phyloP scores from a whole-genome alignment of 2,888 invertebrate genomes.

The Hypercompe scribonia region DNA sequence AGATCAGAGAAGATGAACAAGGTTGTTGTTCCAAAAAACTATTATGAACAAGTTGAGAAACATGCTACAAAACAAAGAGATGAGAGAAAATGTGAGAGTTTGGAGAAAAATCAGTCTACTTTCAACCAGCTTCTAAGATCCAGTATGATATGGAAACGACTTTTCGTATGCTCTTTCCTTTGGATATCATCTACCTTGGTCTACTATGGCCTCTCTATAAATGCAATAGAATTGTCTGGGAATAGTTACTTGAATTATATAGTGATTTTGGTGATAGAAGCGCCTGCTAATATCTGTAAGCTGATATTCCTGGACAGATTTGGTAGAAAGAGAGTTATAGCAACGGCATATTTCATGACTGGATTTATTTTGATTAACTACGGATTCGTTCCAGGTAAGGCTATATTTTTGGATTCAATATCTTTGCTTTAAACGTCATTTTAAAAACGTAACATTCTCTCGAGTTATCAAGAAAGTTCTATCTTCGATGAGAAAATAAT shows the following conservation, averaged over 20 bases:
- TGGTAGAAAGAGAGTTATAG: conserved; percentile 89
- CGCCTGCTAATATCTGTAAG: conserved; percentile 91
- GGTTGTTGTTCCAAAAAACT: conserved; percentile 78
- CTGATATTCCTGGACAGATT: conserved; percentile 88
- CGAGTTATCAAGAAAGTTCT: not conserved
- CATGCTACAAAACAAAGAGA: conserved; percentile 77
- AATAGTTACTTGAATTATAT: conserved; percentile 93
- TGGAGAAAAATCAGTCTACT: conserved; percentile 71
- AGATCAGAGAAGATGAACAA: conserved; percentile 89
- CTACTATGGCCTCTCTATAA: conserved; percentile 93
- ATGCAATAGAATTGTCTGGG: conserved; percentile 91
- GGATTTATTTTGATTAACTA: conserved; percentile 88
- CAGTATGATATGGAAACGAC: conserved; percentile 85
- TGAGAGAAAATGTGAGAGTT: conserved; percentile 71
- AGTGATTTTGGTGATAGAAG: conserved; percentile 88
- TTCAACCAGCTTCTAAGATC: conserved; percentile 79
- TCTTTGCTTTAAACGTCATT: conserved; percentile 6
- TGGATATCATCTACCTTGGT: conserved; percentile 93
- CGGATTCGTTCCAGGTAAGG: conserved; percentile 87
- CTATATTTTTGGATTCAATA: conserved; percentile 21
- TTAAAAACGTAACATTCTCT: not conserved
- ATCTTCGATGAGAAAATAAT: not conserved
- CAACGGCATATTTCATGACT: conserved; percentile 88
- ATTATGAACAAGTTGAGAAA: conserved; percentile 79
- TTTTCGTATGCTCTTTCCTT: conserved; percentile 90